Evolutionary conservation across 1,140 invertebrate genomes (phyloP).

Genomic region (Muscidifurax raptorellus): DNA sequence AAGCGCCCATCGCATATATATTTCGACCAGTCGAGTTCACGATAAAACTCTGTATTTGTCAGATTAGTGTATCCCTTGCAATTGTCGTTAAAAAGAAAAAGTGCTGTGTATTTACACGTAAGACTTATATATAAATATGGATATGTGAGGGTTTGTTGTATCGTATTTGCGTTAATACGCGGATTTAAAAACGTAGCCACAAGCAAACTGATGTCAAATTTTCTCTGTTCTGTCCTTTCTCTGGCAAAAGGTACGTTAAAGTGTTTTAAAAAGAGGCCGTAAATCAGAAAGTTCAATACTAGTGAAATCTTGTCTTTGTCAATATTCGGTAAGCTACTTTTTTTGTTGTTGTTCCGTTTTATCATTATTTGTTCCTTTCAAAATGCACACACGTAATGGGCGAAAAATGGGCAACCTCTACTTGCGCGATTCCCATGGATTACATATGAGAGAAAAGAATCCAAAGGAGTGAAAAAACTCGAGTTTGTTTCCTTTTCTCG

Average conservation of each 20-base stretch:
- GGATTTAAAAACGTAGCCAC: not conserved
- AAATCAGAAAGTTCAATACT: not conserved
- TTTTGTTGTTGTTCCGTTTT: conserved; percentile 1
- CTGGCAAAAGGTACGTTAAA: conserved; percentile 42
- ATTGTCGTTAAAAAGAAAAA: conserved; percentile 19
- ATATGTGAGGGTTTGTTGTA: conserved; percentile 42
- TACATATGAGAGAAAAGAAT: not conserved
- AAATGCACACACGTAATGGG: conserved; percentile 4
- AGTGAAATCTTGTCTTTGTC: not conserved
- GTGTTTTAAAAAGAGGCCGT: conserved; percentile 34
- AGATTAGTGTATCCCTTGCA: not conserved
- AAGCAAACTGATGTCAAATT: not conserved
- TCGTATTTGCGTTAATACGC: not conserved
- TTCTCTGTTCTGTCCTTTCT: conserved; percentile 1
- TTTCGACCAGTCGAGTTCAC: conserved; percentile 23
- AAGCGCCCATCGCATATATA: not conserved
- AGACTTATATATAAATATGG: conserved; percentile 40
- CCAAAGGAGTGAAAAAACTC: conserved; percentile 10
- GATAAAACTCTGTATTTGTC: not conserved
- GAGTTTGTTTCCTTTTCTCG: conserved; percentile 21
- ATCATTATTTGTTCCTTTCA: conserved; percentile 10
- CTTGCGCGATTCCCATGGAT: not conserved
- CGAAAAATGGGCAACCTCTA: not conserved
- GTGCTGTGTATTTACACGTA: conserved; percentile 39
- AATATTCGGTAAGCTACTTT: not conserved